Conservation (phyloP, 1,140 invertebrate genomes). For the Manduca sexta region DNA sequence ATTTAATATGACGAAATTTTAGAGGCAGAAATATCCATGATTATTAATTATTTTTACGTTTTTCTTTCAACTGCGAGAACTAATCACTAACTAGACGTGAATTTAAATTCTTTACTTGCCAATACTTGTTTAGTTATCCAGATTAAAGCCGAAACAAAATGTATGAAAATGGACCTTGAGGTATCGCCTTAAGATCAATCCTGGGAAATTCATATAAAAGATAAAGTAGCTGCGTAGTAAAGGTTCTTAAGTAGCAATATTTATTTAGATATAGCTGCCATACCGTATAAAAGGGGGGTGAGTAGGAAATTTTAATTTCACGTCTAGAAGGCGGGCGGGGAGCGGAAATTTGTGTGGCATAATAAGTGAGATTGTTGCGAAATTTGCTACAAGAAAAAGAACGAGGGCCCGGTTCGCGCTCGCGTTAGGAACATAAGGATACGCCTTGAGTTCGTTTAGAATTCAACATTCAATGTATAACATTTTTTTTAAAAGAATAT, state of each 20-base stretch:
- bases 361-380: conserved; percentile 73
- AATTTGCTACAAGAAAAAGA: conserved; percentile 73
- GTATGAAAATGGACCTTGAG: too few relatives aligned
- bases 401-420: conserved; percentile 53
- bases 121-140: too few relatives aligned
- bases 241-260: conserved; percentile 52
- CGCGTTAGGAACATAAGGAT: conserved; percentile 22
- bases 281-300: conserved; percentile 46
- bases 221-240: conserved; percentile 17
- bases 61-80: too few relatives aligned
- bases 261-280: conserved; percentile 63
- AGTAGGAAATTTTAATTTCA: conserved; percentile 72
- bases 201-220: conserved; percentile 14
- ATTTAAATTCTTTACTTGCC: too few relatives aligned
- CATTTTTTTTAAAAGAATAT: too few relatives aligned
- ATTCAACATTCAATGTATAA: too few relatives aligned
- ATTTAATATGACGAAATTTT: too few relatives aligned
- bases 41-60: too few relatives aligned
- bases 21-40: too few relatives aligned
- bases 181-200: too few relatives aligned
- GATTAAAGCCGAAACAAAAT: too few relatives aligned
- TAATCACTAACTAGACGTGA: too few relatives aligned
- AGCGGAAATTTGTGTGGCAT: conserved; percentile 71
- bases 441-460: neutral
- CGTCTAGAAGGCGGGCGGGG: conserved; percentile 53